Evolutionary conservation across 2,888 invertebrate genomes (phyloP), one percentile per base, ranked within the genome.

Genomic region (Eupithecia insigniata): DNA sequence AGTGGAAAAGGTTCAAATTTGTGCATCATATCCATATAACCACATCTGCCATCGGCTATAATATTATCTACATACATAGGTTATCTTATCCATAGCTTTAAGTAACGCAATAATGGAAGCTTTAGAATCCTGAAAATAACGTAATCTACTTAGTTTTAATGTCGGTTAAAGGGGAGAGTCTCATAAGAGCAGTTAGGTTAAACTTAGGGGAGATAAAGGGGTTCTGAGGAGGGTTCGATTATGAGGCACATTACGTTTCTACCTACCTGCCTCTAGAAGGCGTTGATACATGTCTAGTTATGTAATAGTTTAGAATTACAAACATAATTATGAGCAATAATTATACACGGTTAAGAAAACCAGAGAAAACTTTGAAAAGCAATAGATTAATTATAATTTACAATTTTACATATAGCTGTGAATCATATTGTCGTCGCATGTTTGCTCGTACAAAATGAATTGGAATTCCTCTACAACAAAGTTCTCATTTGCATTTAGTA

Each of bases 171-270:
- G 72, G 75, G 70, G 64, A 75, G 73, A 81, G 79, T 80, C 79
- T 74, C 75, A 82, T 84, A 84, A 79, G 81, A 80, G 81, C 79
- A 73, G 71, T 78, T 77, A 73, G 78, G 79, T 72, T 79, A 80
- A 79, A 69, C 78, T 81, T 79, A 72, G 82, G 83, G 83, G 79
- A 84, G 83, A 85, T 84, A 83, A 84, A 83, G 76, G 77, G 71
- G 78, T 71, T 79, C 79, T 76, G 66, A 65, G 68, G 70, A 71
- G 66, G 75, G 71, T 61, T 72, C 76, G 76, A 77, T 78, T 76
- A 70, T 69, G 65, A 77, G 71, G 74, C 76, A 78, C 72, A 78
- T 69, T 69, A 71, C 71, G 67, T 30, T 34, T 60, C 69, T 74
- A 46, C 36, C 18, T 66, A 69, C 46, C 18, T 66, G 66, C 46